Evolutionary conservation across 2,888 invertebrate genomes (phyloP).

Genomic region (Dryococelus australis): DNA sequence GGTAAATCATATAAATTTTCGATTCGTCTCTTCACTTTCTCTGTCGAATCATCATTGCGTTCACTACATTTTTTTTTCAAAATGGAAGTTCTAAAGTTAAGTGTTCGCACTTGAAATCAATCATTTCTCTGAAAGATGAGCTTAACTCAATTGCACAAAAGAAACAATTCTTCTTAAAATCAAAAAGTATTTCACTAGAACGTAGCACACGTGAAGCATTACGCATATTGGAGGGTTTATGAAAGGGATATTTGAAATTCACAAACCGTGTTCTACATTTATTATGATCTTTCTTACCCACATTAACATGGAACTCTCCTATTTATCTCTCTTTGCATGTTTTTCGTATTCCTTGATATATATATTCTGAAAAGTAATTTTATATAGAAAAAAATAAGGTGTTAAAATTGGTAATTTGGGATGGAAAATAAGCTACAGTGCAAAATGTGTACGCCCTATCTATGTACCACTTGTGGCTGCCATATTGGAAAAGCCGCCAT

Average conservation of each 20-base stretch:
- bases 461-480: too few relatives aligned
- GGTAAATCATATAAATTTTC: conserved; percentile 22
- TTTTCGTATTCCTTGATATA: neutral
- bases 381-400: neutral
- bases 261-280: neutral
- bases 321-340: conserved; percentile 18
- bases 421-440: neutral
- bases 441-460: too few relatives aligned
- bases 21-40: conserved; percentile 20
- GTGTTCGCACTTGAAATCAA: conserved; percentile 8
- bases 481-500: neutral
- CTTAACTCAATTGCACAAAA: too few relatives aligned
- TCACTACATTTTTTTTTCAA: neutral
- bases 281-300: conserved; percentile 1
- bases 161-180: too few relatives aligned
- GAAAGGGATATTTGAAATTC: too few relatives aligned
- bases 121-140: conserved; percentile 17
- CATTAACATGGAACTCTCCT: neutral
- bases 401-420: neutral
- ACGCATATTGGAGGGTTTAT: too few relatives aligned
- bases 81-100: neutral
- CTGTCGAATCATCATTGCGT: conserved; percentile 4
- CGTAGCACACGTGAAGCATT: too few relatives aligned
- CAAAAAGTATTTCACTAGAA: too few relatives aligned
- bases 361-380: neutral